Evolutionary conservation across 1,140 invertebrate species (phyloP).

Genomic region (Trichonephila clavipes): DNA sequence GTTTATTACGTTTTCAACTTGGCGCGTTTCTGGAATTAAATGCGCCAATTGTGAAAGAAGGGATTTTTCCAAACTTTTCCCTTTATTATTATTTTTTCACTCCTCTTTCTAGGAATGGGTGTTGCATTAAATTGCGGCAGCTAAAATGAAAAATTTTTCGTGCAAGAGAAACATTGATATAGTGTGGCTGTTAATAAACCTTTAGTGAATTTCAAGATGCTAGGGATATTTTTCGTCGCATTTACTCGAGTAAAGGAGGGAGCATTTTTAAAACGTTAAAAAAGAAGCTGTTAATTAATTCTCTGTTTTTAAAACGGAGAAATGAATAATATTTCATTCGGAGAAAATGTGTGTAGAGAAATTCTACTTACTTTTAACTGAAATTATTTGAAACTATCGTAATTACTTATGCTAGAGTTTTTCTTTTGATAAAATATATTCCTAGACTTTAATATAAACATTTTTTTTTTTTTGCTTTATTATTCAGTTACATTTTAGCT

Average conservation of each 20-base stretch:
- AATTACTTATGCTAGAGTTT: no score
- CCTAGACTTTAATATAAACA: no score
- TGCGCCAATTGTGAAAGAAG: constrained; percentile 5
- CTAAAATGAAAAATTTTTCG: not conserved
- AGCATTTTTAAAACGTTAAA: not conserved
- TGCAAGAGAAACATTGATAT: not conserved
- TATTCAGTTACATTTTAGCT: no score
- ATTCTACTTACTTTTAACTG: not conserved
- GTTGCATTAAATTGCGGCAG: constrained; percentile 8
- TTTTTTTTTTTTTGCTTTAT: no score
- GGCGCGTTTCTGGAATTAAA: constrained; percentile 64
- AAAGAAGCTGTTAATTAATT: constrained; percentile 36
- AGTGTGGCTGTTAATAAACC: not conserved
- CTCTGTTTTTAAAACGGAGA: not conserved
- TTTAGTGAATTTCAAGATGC: not conserved
- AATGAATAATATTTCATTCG: not conserved
- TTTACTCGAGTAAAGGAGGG: not conserved
- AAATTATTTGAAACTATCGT: not conserved
- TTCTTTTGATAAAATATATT: no score
- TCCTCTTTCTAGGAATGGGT: not conserved
- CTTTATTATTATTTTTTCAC: constrained; percentile 5
- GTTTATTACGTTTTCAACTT: constrained; percentile 75
- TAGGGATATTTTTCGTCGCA: constrained; percentile 25
- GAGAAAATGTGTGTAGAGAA: not conserved
- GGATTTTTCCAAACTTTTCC: constrained; percentile 35